These are phyloP conservation scores for Psylliodes chrysocephalus DNA, from an alignment of 2,888 invertebrate genomes.

Conservation along the genomic window DNA sequence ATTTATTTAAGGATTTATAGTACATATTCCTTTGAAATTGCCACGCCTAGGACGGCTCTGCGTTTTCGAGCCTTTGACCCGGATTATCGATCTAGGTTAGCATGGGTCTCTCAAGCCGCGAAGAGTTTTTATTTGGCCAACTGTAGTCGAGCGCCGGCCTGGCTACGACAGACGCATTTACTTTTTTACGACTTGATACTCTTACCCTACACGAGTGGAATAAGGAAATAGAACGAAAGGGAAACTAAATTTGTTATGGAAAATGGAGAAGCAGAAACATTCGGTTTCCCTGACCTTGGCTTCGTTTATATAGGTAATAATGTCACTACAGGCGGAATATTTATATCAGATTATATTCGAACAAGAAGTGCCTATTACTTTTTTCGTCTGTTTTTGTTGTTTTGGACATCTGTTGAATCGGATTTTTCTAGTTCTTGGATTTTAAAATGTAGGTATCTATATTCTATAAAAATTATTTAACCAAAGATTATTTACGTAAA, in stretches of 20 bases:
- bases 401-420: no score
- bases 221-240: constrained; percentile 3
- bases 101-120: no score
- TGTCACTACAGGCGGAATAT: no score
- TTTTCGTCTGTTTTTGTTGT: no score
- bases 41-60: constrained; percentile 6
- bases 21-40: neutral
- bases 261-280: neutral
- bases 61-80: neutral
- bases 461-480: no score
- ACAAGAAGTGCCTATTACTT: no score
- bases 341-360: no score
- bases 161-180: neutral
- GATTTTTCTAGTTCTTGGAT: no score
- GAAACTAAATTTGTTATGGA: neutral
- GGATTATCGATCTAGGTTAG: constrained; percentile 11
- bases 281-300: constrained; percentile 5
- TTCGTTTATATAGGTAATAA: neutral
- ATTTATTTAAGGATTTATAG: no score
- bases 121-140: neutral
- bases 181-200: neutral
- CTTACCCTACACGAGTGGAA: neutral
- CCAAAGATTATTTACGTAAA: no score
- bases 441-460: no score
- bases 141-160: neutral